Conservation (phyloP, 1,140 invertebrate genomes). For the Drosophila prosaltans region DNA sequence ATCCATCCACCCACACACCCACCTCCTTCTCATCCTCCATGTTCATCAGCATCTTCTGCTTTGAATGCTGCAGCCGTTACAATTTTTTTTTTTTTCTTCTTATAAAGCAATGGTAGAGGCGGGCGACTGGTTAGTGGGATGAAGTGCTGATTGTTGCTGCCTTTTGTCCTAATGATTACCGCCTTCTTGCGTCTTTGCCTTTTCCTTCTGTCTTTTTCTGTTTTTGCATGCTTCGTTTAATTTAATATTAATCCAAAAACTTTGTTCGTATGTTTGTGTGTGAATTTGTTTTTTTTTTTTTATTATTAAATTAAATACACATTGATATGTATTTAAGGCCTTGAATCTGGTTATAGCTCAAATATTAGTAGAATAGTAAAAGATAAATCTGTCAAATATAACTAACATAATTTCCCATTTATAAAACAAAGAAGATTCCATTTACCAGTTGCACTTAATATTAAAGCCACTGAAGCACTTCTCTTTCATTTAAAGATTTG, state of each 20-base stretch:
- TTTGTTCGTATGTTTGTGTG: conserved; percentile 67
- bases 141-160: conserved; percentile 38
- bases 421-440: no score
- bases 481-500: no score
- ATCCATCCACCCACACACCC: conserved; percentile 1
- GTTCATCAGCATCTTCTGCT: conserved; percentile 5
- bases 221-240: conserved; percentile 82
- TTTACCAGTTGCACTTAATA: no score
- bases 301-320: neutral
- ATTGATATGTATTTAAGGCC: no score
- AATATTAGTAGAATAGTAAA: no score
- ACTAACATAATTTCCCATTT: no score
- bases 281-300: conserved; percentile 18
- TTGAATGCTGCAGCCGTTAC: conserved; percentile 35
- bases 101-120: neutral
- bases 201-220: neutral
- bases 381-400: no score
- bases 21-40: neutral
- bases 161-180: conserved; percentile 72
- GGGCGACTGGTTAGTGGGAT: conserved; percentile 36
- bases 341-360: no score
- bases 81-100: conserved; percentile 1
- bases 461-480: no score
- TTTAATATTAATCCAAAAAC: conserved; percentile 82
- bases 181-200: conserved; percentile 58